Evolutionary conservation across 2,113 vertebrate species (phyloP), one percentile per base, ranked within the genome.

Genomic region (Mus pahari): DNA sequence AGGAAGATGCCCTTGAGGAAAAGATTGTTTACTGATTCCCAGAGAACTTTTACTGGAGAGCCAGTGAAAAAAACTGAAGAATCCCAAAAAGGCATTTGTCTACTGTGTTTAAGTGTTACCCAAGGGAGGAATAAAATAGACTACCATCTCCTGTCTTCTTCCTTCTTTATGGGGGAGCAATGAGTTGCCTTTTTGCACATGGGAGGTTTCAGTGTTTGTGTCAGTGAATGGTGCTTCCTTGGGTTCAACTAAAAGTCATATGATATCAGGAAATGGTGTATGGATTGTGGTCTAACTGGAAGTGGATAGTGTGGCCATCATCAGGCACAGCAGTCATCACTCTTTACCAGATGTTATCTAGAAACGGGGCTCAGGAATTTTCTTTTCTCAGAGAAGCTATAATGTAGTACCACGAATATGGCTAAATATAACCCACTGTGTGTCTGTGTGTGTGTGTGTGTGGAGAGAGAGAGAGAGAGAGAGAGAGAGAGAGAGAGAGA

Each of bases 271-370:
- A 55, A 42, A 26, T 53, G 7, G 31, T 58, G 33, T 12, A 7
- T 36, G 68, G 31, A 11, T 50, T 70, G 36, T 7, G 2, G 11
- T 78, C 26, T 42, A 31, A 20, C 42, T 45, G 62, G 78, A 71
- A 71, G 13, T 31, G 48, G 3, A 20, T 14, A 7, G 31, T 4
- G 17, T 26, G 19, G 11, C 22, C 6, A 0, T 7, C 26, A 5
- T 22, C 36, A 68, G 60, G 11, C 60, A 48, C 5, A 70, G 1
- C 14, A 11, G 17, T 2, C 0, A 7, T n/a, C 14, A 19, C 60
- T 81, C 7, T 68, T 66, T 50, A 5, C 14, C 33, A 60, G n/a
- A 86, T 33, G 48, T 50, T 7, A 2, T 64, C 45, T n/a, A 28
- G 73, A 86, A 90, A 50, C 53, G 19, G 16, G 22, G 20, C 71